Conservation (phyloP, 2,113 vertebrate genomes). For the Platysternon megacephalum region DNA sequence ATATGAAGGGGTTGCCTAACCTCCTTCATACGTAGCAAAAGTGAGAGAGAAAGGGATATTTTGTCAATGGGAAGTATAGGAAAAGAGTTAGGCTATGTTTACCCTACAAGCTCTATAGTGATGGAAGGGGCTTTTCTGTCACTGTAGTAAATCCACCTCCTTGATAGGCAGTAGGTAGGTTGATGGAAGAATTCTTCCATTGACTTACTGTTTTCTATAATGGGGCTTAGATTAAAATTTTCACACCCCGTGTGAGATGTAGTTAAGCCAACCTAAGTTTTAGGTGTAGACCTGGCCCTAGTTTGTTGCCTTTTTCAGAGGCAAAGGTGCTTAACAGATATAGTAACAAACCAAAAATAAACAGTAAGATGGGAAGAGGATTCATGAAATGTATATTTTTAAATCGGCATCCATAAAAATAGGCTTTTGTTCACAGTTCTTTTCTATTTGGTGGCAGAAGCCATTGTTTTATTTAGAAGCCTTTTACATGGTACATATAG, state of each 20-base stretch:
- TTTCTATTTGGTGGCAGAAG: background rate
- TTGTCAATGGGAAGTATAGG: background rate
- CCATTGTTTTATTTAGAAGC: background rate
- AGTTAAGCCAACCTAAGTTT: background rate
- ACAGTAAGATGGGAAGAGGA: background rate
- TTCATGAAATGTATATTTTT: background rate
- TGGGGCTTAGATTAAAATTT: background rate
- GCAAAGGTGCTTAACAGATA: no score
- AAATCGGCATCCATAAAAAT: background rate
- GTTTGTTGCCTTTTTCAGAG: background rate
- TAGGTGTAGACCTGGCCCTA: background rate
- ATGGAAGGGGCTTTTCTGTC: background rate
- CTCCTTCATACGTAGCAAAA: rapidly evolving
- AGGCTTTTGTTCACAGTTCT: background rate
- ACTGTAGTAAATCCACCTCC: background rate
- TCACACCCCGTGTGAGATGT: background rate
- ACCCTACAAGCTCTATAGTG: background rate
- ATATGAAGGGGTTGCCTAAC: background rate
- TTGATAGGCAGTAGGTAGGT: background rate
- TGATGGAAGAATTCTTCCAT: background rate
- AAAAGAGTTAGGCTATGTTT: background rate
- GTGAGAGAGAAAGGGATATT: background rate
- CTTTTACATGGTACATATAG: background rate
- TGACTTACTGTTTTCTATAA: background rate
- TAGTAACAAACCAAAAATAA: background rate